phyloP scores from a whole-genome alignment of 2,888 invertebrate genomes.

The Agapostemon virescens region DNA sequence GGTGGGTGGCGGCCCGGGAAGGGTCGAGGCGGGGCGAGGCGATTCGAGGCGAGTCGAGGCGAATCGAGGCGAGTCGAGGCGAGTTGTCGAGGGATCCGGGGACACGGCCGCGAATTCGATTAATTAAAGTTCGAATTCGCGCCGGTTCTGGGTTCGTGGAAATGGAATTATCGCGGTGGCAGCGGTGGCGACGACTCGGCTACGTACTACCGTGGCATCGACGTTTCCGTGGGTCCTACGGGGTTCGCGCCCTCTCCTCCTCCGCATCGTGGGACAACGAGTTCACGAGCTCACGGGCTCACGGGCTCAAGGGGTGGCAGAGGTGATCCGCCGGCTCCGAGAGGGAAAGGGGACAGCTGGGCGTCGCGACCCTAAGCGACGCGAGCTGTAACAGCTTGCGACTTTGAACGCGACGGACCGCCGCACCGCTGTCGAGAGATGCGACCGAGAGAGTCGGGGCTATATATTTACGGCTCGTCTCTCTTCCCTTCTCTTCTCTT shows the following conservation, averaged over 20 bases:
- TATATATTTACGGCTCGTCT: conserved; percentile 60
- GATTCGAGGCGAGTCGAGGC: not conserved
- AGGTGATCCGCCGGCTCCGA: conserved; percentile 1
- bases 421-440: not conserved
- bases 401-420: conserved; percentile 56
- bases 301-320: not conserved
- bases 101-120: conserved; percentile 72
- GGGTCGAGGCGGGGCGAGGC: not conserved
- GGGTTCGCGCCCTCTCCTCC: not conserved
- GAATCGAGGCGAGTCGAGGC: too few species aligned
- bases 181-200: conserved; percentile 35
- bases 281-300: not conserved
- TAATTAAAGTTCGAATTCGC: conserved; percentile 78
- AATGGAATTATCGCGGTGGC: conserved; percentile 75
- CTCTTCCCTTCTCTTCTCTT: not conserved
- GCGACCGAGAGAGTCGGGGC: conserved; percentile 14
- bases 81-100: not conserved
- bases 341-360: conserved; percentile 50
- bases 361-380: conserved; percentile 21
- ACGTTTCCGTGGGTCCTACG: conserved; percentile 28
- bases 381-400: conserved; percentile 72
- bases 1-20: not conserved
- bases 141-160: conserved; percentile 69
- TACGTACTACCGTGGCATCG: conserved; percentile 42
- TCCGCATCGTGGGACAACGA: not conserved